A percentile compares a stretch with the other conserved stretches of the same genome.
These are phyloP conservation scores for Cremastinae sp. DNA, from an alignment of 2,888 invertebrate genomes.

Conservation along the genomic window DNA sequence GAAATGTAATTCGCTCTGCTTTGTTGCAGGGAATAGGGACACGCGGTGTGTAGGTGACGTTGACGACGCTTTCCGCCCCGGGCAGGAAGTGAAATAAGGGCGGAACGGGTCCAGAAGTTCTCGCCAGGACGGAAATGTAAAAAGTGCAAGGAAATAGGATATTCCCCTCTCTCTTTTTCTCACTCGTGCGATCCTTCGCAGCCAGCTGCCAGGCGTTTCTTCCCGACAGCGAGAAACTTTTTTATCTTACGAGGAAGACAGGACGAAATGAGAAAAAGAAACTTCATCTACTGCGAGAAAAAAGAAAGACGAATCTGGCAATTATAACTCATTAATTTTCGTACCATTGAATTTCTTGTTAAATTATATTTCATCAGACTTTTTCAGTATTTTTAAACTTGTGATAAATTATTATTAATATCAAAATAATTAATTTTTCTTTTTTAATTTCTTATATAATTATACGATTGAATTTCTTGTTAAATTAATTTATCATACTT, in stretches of 20 bases:
- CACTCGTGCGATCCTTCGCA: slow-evolving; percentile 15
- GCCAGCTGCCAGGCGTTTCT: slow-evolving; percentile 52
- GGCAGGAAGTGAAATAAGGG: slow-evolving; percentile 36
- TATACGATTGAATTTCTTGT: too few relatives aligned
- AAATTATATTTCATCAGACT: too few relatives aligned
- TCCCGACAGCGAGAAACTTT: background rate
- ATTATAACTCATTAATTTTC: too few relatives aligned
- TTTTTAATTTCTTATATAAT: too few relatives aligned
- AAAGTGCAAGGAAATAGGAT: slow-evolving; percentile 24
- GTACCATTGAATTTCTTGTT: too few relatives aligned
- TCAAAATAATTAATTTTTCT: too few relatives aligned
- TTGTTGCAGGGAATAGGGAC: slow-evolving; percentile 12
- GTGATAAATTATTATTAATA: too few relatives aligned
- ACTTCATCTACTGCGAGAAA: background rate
- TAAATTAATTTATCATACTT: too few relatives aligned
- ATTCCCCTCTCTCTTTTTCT: slow-evolving; percentile 28
- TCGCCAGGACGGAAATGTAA: slow-evolving; percentile 48
- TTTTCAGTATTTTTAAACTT: too few relatives aligned
- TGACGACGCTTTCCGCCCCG: slow-evolving; percentile 48
- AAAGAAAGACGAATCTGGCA: too few relatives aligned
- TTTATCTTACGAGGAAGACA: background rate
- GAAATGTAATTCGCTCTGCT: slow-evolving; percentile 42
- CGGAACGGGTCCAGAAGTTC: slow-evolving; percentile 38
- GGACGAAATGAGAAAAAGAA: slow-evolving; percentile 7
- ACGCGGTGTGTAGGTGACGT: slow-evolving; percentile 40